Conservation (phyloP, 2,797 vertebrate species). For the Carduelis carduelis region DNA sequence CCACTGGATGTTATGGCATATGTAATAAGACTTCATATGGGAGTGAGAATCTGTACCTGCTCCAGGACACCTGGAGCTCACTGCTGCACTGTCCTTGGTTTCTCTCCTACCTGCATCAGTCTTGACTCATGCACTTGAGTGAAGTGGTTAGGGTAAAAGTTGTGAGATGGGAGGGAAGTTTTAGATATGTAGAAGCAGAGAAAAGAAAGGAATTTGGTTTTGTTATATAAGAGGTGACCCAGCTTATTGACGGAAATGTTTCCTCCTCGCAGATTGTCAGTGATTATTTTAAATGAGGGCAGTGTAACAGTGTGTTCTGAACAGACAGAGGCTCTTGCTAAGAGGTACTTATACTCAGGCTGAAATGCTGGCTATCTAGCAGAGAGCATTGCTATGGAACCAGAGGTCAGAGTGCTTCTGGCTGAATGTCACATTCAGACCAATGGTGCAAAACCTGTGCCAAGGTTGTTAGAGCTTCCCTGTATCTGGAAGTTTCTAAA, state of each 20-base stretch:
- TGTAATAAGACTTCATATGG: not conserved
- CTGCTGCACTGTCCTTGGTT: accelerated
- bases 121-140: not conserved
- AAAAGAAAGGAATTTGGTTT: not conserved
- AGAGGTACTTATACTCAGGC: not conserved
- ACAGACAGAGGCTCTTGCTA: not conserved
- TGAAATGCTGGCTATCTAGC: not conserved
- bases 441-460: not conserved
- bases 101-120: not conserved
- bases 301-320: not conserved
- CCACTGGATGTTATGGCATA: not conserved
- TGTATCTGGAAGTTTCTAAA: not conserved
- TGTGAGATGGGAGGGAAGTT: not conserved
- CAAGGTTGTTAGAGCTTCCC: not conserved
- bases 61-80: not conserved
- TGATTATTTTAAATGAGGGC: not conserved
- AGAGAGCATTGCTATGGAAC: not conserved
- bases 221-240: not conserved
- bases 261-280: accelerated
- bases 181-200: not conserved
- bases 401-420: not conserved
- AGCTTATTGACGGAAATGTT: not conserved
- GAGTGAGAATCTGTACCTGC: not conserved
- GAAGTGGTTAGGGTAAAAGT: not conserved
- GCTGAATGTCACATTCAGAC: not conserved